Conservation (phyloP, 2,888 invertebrate species). For the Stenotaenia linearis region DNA sequence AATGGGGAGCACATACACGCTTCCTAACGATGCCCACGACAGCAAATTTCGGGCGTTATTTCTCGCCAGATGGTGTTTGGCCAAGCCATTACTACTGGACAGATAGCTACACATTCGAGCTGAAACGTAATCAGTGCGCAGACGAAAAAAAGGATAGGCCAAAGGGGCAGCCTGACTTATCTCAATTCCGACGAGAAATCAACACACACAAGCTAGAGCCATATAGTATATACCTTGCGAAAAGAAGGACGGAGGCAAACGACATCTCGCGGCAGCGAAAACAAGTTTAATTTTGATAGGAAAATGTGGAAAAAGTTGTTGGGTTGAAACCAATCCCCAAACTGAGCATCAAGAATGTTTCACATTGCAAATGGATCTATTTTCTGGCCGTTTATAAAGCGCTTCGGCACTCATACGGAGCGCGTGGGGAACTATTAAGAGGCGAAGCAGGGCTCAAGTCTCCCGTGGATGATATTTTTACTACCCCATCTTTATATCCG, state of each 20-base stretch:
- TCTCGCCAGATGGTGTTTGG: constrained; percentile 20
- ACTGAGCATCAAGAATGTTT: neutral
- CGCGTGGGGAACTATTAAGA: constrained; percentile 26
- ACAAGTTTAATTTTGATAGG: too few species aligned
- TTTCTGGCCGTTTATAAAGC: constrained; percentile 24
- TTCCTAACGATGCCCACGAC: constrained; percentile 23
- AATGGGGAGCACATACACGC: constrained; percentile 19
- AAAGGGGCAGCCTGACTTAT: constrained; percentile 15
- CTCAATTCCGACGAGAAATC: constrained; percentile 17
- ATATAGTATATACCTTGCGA: neutral
- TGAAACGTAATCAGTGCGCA: constrained; percentile 19
- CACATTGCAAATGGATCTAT: constrained; percentile 13
- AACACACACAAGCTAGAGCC: neutral
- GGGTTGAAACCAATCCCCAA: neutral
- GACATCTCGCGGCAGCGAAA: neutral
- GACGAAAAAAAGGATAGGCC: neutral
- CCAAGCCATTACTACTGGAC: constrained; percentile 23
- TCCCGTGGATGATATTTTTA: neutral
- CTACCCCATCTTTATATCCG: constrained; percentile 26
- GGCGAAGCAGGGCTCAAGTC: neutral
- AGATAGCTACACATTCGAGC: constrained; percentile 24
- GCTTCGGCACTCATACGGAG: constrained; percentile 4
- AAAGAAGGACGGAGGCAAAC: neutral
- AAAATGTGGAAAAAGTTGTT: neutral
- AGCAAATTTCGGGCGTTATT: constrained; percentile 26